Conservation (phyloP, 2,113 vertebrate species). For the Felis catus region F.catus_Fca126_mat1.0 CM031420.1:7430001-7430500, state of each 20-base stretch:
- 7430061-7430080: not conserved
- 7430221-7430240: rapidly evolving
- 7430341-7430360: not conserved
- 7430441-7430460: no score
- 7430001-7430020: not conserved
- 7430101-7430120: not conserved
- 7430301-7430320: not conserved
- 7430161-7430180: no score
- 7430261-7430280: not conserved
- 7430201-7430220: rapidly evolving
- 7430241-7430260: not conserved
- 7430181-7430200: rapidly evolving
- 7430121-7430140: rapidly evolving
- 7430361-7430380: not conserved
- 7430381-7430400: not conserved
- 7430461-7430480: rapidly evolving
- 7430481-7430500: no score
- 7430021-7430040: not conserved
- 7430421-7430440: no score
- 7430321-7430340: rapidly evolving
- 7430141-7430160: not conserved
- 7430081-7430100: not conserved
- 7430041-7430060: rapidly evolving
- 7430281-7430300: no score
- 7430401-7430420: no score